phyloP scores from a whole-genome alignment of 2,113 vertebrate species.

The Microcebus lehilahytsara region DNA sequence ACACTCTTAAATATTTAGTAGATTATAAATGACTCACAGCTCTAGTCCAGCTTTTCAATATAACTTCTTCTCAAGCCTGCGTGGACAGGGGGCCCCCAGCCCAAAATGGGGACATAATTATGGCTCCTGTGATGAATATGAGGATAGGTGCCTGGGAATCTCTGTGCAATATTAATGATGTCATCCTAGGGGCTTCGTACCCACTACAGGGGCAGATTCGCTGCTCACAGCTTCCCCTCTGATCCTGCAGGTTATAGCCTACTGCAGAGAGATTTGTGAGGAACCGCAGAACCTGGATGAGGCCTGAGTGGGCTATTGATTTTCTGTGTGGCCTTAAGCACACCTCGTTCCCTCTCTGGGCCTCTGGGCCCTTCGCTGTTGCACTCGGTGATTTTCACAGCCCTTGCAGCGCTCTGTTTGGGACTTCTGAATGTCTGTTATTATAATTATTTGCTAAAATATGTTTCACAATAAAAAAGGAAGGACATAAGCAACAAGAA shows the following conservation, averaged over 20 bases:
- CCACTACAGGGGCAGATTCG: background rate
- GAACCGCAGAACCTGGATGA: background rate
- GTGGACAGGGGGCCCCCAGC: conserved; percentile 68
- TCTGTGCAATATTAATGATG: conserved; percentile 68
- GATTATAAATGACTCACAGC: conserved; percentile 80
- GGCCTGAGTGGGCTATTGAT: too few relatives aligned
- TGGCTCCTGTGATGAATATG: conserved; percentile 66
- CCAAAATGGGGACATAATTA: conserved; percentile 57
- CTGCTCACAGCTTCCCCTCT: background rate
- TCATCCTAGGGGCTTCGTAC: background rate
- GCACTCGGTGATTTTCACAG: background rate
- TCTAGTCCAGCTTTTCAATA: conserved; percentile 75
- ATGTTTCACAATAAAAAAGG: too few relatives aligned
- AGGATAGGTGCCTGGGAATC: conserved; percentile 26
- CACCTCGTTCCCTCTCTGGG: fast-evolving
- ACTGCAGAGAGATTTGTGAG: background rate
- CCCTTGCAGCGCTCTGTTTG: background rate
- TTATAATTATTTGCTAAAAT: too few relatives aligned
- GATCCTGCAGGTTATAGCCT: background rate
- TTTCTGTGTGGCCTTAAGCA: background rate
- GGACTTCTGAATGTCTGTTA: background rate
- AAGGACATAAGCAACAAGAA: background rate
- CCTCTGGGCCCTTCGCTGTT: background rate
- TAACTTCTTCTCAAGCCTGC: conserved; percentile 75
- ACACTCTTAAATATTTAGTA: conserved; percentile 84